phyloP scores from a whole-genome alignment of 2,888 invertebrate species.

The Amphipoea lucens region DNA sequence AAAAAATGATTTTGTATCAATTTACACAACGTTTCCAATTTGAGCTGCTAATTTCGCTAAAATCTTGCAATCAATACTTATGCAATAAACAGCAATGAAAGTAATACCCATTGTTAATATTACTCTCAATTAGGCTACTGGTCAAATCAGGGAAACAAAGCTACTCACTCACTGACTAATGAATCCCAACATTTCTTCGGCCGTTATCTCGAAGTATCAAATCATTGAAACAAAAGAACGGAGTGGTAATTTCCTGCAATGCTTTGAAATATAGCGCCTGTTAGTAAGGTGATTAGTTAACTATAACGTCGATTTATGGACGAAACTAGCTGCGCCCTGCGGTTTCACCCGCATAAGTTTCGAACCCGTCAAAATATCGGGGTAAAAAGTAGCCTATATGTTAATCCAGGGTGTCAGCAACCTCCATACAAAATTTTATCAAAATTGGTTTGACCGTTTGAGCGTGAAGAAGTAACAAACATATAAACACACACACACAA shows the following conservation, averaged over 20 bases:
- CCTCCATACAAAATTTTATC: too few relatives aligned
- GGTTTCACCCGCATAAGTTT: too few relatives aligned
- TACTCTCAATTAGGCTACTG: slow-evolving; percentile 19
- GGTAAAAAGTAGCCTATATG: too few relatives aligned
- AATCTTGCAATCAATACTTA: neutral
- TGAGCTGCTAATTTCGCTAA: neutral
- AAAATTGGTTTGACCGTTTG: too few relatives aligned
- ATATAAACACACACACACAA: too few relatives aligned
- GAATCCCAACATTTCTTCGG: slow-evolving; percentile 42
- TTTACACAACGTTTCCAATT: neutral
- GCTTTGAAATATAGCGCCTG: slow-evolving; percentile 46
- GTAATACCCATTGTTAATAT: neutral
- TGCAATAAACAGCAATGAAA: neutral
- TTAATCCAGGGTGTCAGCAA: too few relatives aligned
- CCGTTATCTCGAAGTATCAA: slow-evolving; percentile 63
- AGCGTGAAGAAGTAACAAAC: too few relatives aligned
- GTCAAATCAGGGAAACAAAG: slow-evolving; percentile 30
- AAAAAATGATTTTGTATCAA: neutral
- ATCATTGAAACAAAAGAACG: slow-evolving; percentile 64
- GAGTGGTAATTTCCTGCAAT: slow-evolving; percentile 60
- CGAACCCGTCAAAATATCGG: too few relatives aligned
- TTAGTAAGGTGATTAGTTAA: slow-evolving; percentile 59
- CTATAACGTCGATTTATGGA: slow-evolving; percentile 55
- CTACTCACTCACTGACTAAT: slow-evolving; percentile 42
- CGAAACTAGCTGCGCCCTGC: neutral